Percentiles rank a stretch among this genome's conserved stretches.
phyloP scores from a whole-genome alignment of 2,797 vertebrate species.

The Taenioides sp. region DNA sequence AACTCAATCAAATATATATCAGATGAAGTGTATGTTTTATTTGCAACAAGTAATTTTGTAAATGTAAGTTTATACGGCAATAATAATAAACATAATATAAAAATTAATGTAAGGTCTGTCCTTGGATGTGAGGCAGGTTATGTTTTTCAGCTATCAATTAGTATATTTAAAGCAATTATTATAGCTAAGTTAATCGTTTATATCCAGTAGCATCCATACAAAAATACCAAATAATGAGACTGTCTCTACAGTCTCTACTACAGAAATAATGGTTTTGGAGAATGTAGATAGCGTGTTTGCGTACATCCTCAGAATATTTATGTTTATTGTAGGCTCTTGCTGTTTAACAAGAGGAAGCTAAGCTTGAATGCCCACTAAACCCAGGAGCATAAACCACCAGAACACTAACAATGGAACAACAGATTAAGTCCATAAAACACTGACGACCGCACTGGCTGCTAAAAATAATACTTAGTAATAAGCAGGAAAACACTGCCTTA shows the following conservation, averaged over 20 bases:
- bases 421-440: constrained; percentile 28
- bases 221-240: too few relatives aligned
- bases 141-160: neutral
- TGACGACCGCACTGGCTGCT: constrained; percentile 23
- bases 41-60: neutral
- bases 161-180: neutral
- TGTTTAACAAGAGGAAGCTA: constrained; percentile 46
- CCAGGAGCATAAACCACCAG: constrained; percentile 23
- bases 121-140: neutral
- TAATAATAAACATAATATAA: neutral
- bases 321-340: constrained; percentile 41
- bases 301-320: constrained; percentile 17
- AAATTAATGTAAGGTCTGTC: too few relatives aligned
- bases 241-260: neutral
- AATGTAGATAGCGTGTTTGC: neutral
- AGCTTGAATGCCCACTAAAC: constrained; percentile 40
- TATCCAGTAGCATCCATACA: too few relatives aligned
- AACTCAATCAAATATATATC: neutral
- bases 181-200: neutral
- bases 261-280: constrained; percentile 1
- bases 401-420: constrained; percentile 22
- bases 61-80: neutral
- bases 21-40: neutral
- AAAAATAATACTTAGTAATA: constrained; percentile 45
- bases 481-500: constrained; percentile 30